Percentiles rank a stretch among this genome's conserved stretches.
Conservation (phyloP, 2,113 vertebrate genomes). For the Aspidoscelis tigris region DNA sequence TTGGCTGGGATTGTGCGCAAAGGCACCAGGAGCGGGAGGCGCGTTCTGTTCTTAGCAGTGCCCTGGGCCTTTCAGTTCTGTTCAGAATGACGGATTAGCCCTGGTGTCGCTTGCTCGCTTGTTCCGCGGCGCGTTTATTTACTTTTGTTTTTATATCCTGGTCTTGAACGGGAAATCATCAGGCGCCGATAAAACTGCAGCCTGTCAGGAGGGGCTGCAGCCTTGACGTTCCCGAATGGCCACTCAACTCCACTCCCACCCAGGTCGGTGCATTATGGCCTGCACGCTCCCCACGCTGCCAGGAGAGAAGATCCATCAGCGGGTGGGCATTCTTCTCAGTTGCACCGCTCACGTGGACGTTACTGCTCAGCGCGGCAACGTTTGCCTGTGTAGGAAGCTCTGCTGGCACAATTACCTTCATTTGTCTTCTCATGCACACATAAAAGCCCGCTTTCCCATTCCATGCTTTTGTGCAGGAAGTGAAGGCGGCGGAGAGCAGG, state of each 20-base stretch:
- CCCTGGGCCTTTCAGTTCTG: not conserved
- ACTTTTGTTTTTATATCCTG: not conserved
- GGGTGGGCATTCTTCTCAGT: not conserved
- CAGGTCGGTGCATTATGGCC: too few relatives aligned
- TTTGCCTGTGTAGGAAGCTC: too few relatives aligned
- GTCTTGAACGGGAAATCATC: not conserved
- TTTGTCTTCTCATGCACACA: conserved; percentile 7
- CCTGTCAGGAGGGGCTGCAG: not conserved
- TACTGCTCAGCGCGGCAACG: not conserved
- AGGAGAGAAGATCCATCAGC: not conserved
- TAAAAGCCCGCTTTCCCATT: not conserved
- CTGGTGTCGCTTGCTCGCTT: not conserved
- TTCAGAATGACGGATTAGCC: not conserved
- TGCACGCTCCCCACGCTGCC: not conserved
- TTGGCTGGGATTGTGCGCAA: not conserved
- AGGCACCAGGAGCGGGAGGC: not conserved
- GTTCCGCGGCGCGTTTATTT: not conserved
- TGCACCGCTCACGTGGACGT: not conserved
- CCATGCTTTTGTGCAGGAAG: not conserved
- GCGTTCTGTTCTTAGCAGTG: not conserved
- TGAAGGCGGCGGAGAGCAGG: not conserved
- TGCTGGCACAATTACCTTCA: conserved; percentile 11
- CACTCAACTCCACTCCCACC: not conserved
- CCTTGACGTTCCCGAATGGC: not conserved
- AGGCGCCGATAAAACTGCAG: not conserved